Evolutionary conservation across 2,797 vertebrate species (phyloP), one percentile per base, ranked within the genome.

Genomic region (Catostomus latipinnis): DNA sequence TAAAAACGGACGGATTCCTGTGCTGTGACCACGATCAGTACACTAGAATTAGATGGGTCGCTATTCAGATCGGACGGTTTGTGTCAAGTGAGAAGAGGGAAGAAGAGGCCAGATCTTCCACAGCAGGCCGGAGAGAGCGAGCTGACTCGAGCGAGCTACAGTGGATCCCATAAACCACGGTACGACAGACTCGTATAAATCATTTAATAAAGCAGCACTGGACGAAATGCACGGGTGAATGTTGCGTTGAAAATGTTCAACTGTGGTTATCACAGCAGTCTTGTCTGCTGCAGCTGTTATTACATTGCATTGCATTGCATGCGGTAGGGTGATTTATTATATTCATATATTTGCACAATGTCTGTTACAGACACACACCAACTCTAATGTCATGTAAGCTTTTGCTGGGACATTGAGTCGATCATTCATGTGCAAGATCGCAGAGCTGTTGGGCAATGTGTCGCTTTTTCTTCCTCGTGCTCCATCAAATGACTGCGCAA

Each of bases 161-260:
- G 92, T 92, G 93, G 92, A 93, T 89, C 84, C 90, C 89, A 89
- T 84, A 90, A 92, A 91, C 91, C 93, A 94, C 93, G 93, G 94
- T 95, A 92, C 92, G 93, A 88, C 77, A 49, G 45, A 12, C 9
- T 75, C 84, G 83, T 88, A 87, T 84, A 85, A 88, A 92, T 91
- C 84, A 90, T 88, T 85, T 68, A 88, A 68, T 52, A 34, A 34
- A 34, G 56, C 74, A 56, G 43, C 4, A 52, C 18, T 73, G 10
- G 18, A 0, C 53, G 49, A 56, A 14, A 46, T 45, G 45, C 49
- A 65, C 10, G 22, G 13, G 2, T 4, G 34, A 34, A 34, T 34
- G 34, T 34, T 4, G 34, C 34, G 34, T 34, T 34, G 34, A 34
- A 34, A 34, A 34, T 3, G 2, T 34, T 34, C 34, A 34, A 4